Evolutionary conservation across 2,888 invertebrate species (phyloP), one percentile per base, ranked within the genome.

Genomic region (Volucella bombylans): DNA sequence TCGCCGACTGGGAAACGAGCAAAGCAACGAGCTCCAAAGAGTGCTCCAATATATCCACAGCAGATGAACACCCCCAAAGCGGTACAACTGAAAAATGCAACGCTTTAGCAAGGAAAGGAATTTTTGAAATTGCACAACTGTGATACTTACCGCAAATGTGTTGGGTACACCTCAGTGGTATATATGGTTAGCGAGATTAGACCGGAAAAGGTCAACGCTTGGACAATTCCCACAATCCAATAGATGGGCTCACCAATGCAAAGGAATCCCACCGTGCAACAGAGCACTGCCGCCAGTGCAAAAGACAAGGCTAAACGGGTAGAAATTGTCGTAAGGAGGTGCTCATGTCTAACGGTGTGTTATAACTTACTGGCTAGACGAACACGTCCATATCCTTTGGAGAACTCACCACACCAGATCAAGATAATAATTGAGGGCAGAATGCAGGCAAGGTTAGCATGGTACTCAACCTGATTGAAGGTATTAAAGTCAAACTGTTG

Each of bases 401-500:
- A 59, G 9, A 64, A 62, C 76, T 87, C 87, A 47, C 87, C 87
- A 41, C 78, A 55, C 67, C 82, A 85, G 8, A 85, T 62, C 0
- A 88, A 14, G 10, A 77, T 47, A 4, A 88, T 49, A 4, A 87
- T 39, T 1, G 74, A 43, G n/a, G 87, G 87, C 41, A 88, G 45
- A 31, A 88, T 68, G 3, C 86, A 83, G 8, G 87, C 87, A 11
- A 87, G 38, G 74, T 87, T 86, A 23, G 87, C 86, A 15, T 82
- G 78, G 86, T 72, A 71, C 18, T 55, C 50, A 2, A 74, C 65
- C 18, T 52, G 38, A 52, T 69, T 61, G 86, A 78, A 85, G 83
- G 87, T 88, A 52, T 88, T 87, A 54, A 86, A 87, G 18, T 88
- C 87, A 54, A 92, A 92, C 88, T 92, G 91, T 15, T 91, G 89